phyloP scores from a whole-genome alignment of 2,797 vertebrate genomes.

The Lepus oiostolus region DNA sequence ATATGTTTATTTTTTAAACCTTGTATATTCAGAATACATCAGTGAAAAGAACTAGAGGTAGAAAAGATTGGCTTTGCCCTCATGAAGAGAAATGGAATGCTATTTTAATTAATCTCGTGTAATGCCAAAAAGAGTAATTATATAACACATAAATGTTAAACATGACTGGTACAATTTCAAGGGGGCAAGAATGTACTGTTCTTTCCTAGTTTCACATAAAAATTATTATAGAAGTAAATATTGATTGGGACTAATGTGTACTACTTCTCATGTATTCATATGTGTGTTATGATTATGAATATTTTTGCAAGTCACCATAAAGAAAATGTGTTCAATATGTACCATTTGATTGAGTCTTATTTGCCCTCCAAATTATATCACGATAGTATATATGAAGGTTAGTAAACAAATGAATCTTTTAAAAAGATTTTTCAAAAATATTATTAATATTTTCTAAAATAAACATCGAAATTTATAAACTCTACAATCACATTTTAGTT shows the following conservation, averaged over 20 bases:
- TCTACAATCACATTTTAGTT: background rate
- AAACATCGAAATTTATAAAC: background rate
- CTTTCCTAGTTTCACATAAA: background rate
- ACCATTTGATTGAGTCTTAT: background rate
- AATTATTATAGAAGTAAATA: background rate
- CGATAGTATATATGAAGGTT: background rate
- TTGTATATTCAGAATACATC: conserved; percentile 63
- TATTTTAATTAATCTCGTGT: conserved; percentile 58
- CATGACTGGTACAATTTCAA: conserved; percentile 13
- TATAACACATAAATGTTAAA: conserved; percentile 55
- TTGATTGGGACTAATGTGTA: background rate
- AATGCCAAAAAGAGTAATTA: conserved; percentile 40
- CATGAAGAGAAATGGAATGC: conserved; percentile 37
- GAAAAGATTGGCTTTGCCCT: conserved; percentile 37
- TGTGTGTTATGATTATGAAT: background rate
- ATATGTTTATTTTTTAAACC: conserved; percentile 73
- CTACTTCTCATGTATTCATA: background rate
- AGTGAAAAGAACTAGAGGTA: conserved; percentile 32
- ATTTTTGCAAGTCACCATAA: background rate
- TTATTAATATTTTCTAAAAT: conserved; percentile 34
- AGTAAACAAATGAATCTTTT: conserved; percentile 41
- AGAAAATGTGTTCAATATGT: background rate
- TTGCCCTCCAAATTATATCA: background rate
- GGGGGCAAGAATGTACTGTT: background rate
- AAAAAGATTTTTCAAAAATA: conserved; percentile 11